Base-by-base conservation (phyloP, 2,888 invertebrate species). In the Pasiphila rectangulata region DNA sequence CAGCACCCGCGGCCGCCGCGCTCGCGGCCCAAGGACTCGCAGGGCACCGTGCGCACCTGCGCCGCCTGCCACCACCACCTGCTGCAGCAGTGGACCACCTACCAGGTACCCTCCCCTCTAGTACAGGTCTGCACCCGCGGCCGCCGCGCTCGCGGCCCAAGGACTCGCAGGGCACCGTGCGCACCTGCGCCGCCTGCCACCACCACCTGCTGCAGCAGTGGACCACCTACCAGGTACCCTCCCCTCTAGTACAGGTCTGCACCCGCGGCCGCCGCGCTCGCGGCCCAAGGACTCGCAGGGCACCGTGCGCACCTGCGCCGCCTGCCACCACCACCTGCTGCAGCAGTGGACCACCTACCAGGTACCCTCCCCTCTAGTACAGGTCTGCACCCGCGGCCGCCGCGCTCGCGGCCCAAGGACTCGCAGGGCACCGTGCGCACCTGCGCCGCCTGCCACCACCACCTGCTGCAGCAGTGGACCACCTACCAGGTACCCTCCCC, bases 401-500 rank as follows among this genome's bases (percentile, higher is more conserved):
- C 95, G 40, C 91, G 95, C 67, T 96, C 96, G 46, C 90, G 95
- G 36, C 96, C 96, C 38, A 96, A 96, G 91, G 96, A 96, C 88
- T 95, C 83, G 79, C 93, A 79, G 90, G 95, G 90, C 75, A 93
- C 90, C 81, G 93, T 94, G 46, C 92, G 95, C 79, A 94, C 95
- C 6, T 97, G 97, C 81, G 90, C 92, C 62, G 92, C 94, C 51
- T 98, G 98, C 82, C 94, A 95, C 76, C 93, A 94, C 71, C 94
- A 96, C 72, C 91, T 98, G 56, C 89, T 95, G 70, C 93, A 94
- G 67, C 98, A 98, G 85, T 98, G 97, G 97, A 94, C 93, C 72
- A 90, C 91, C 16, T 95, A 93, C 75, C 91, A 94, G 90, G 92
- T 32, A 21, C 17, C n/a, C 15, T 30, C n/a, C n/a, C n/a, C n/a